Evolutionary conservation across 2,888 invertebrate genomes (phyloP).

Genomic region (Eristalinus sepulchralis): DNA sequence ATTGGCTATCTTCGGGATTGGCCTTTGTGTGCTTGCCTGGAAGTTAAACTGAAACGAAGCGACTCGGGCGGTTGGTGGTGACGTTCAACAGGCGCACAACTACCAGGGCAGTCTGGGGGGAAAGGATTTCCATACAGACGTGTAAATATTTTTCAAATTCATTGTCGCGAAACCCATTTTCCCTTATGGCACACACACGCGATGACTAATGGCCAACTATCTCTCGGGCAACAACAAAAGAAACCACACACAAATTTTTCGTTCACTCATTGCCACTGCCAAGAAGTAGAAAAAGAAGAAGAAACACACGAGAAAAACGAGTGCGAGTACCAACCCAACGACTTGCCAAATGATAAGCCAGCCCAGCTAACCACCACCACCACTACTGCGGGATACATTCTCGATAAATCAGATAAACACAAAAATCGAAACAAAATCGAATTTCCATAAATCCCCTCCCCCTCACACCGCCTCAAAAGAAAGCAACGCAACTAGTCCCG

Average conservation of each 20-base stretch:
- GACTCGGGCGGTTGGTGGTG: too few species aligned
- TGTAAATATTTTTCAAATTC: too few species aligned
- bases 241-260: background rate
- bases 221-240: background rate
- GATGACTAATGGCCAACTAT: background rate
- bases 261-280: background rate
- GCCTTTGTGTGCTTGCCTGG: too few species aligned
- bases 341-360: background rate
- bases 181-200: background rate
- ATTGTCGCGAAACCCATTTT: background rate
- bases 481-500: background rate
- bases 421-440: background rate
- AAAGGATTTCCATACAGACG: too few species aligned
- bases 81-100: too few species aligned
- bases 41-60: too few species aligned
- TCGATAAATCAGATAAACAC: conserved; percentile 2
- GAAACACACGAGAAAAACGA: too few species aligned
- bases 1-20: too few species aligned
- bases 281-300: background rate
- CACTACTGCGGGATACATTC: background rate
- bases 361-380: background rate
- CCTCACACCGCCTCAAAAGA: too few species aligned
- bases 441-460: conserved; percentile 7
- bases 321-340: background rate
- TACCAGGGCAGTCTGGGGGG: too few species aligned